A percentile compares a stretch with the other conserved stretches of the same genome.
These are phyloP conservation scores for Vulpes vulpes DNA, from an alignment of 2,113 vertebrate species.

Conservation along the genomic window DNA sequence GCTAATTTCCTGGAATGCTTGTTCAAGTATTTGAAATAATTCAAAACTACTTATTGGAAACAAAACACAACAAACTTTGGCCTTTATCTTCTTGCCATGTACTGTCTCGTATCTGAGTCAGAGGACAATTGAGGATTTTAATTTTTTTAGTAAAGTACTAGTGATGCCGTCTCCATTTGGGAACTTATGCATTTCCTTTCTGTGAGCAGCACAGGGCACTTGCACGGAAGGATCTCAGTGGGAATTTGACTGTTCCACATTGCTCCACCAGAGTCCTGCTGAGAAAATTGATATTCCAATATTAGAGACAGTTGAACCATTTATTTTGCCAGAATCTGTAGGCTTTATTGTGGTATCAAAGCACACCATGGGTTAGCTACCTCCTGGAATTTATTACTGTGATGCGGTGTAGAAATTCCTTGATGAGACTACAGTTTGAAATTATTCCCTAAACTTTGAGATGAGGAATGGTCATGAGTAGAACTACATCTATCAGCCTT, in stretches of 20 bases:
- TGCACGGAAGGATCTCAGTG: not conserved
- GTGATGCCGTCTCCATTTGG: not conserved
- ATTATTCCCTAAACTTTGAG: constrained; percentile 35
- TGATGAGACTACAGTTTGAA: constrained; percentile 1
- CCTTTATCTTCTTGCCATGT: not conserved
- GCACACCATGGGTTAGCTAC: not conserved
- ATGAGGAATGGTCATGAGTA: not conserved
- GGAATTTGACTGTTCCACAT: not conserved
- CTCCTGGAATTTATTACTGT: constrained; percentile 37
- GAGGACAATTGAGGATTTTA: not conserved
- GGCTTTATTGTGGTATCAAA: not conserved
- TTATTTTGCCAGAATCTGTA: constrained; percentile 45
- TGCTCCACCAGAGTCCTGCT: constrained; percentile 13
- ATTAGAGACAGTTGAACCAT: not conserved
- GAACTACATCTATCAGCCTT: not conserved
- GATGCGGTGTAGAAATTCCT: constrained; percentile 10
- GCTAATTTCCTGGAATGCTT: not conserved
- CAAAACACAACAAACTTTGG: not conserved
- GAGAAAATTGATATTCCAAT: constrained; percentile 45
- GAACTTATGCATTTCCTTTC: not conserved
- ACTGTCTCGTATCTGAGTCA: not conserved
- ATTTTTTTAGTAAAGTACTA: not conserved
- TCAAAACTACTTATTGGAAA: not conserved
- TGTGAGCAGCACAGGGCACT: not conserved
- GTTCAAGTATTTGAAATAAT: not conserved